Evolutionary conservation across 2,888 invertebrate genomes (phyloP).

Genomic region (Brassicogethes aeneus): DNA sequence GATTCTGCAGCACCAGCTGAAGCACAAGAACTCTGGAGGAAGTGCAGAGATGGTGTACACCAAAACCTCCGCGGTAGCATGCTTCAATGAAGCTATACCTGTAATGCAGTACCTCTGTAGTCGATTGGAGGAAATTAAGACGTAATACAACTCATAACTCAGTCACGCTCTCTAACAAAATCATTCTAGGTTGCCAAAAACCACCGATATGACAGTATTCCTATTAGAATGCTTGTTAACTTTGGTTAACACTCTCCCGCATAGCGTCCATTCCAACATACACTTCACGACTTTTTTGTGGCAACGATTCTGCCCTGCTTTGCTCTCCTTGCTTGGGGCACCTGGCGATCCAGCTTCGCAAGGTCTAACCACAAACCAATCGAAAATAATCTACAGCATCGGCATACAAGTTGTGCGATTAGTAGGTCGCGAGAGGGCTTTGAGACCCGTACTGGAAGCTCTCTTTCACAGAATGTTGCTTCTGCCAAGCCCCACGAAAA

Average conservation of each 20-base stretch:
- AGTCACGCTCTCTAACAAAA: no score
- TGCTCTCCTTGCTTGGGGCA: conserved; percentile 81
- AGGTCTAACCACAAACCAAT: conserved; percentile 72
- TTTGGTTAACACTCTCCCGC: conserved; percentile 72
- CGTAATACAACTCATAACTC: no score
- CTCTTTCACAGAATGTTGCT: conserved; percentile 88
- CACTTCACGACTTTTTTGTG: conserved; percentile 84
- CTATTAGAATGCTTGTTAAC: conserved; percentile 81
- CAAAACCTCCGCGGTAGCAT: conserved; percentile 63
- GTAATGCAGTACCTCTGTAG: conserved; percentile 84
- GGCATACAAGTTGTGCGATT: conserved; percentile 81
- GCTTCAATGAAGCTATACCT: conserved; percentile 84
- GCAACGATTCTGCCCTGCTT: conserved; percentile 87
- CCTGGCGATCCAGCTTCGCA: conserved; percentile 73
- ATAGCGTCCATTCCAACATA: conserved; percentile 71
- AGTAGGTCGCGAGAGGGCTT: conserved; percentile 77
- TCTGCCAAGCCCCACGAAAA: conserved; percentile 76
- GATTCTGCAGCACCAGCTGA: conserved; percentile 47
- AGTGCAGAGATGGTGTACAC: conserved; percentile 46
- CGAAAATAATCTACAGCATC: conserved; percentile 86
- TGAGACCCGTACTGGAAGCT: conserved; percentile 86
- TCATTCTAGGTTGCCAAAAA: conserved; percentile 48
- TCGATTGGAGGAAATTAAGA: conserved; percentile 71
- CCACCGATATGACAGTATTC: conserved; percentile 61
- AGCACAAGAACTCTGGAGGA: conserved; percentile 42